Evolutionary conservation across 2,113 vertebrate species (phyloP).

Genomic region (Spilogale gracilis): DNA sequence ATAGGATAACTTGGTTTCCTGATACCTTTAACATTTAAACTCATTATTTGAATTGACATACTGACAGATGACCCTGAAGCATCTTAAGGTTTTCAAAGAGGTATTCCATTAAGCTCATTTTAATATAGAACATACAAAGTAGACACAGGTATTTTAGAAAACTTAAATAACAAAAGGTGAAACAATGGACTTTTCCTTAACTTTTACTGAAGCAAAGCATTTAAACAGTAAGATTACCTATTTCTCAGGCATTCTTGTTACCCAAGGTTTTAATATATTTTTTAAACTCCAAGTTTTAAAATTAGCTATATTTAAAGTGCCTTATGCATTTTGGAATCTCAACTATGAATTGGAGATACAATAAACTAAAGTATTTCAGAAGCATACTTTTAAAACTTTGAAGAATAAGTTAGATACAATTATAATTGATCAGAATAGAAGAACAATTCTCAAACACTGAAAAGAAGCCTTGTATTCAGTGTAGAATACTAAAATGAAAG

Average conservation of each 20-base stretch:
- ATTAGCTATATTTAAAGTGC: slow-evolving; percentile 1
- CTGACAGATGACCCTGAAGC: background rate
- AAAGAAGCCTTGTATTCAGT: slow-evolving; percentile 44
- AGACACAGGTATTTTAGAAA: slow-evolving; percentile 7
- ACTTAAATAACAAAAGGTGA: slow-evolving; percentile 10
- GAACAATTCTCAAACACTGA: slow-evolving; percentile 33
- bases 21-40: background rate
- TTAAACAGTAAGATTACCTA: slow-evolving; percentile 20
- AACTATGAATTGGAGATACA: slow-evolving; percentile 44
- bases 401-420: slow-evolving; percentile 65
- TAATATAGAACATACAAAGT: background rate
- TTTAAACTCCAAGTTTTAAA: slow-evolving; percentile 36
- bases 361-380: slow-evolving; percentile 58
- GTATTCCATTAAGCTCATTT: background rate
- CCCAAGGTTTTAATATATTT: slow-evolving; percentile 40
- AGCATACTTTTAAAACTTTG: slow-evolving; percentile 53
- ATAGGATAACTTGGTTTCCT: background rate
- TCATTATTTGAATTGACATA: background rate
- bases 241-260: slow-evolving; percentile 26
- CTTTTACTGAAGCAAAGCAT: slow-evolving; percentile 39
- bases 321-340: slow-evolving; percentile 41
- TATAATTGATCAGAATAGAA: slow-evolving; percentile 68
- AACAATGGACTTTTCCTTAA: background rate
- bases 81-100: background rate
- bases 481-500: slow-evolving; percentile 59